These are phyloP conservation scores for Drosophila nr. perissopoda DNA, from an alignment of 2,888 invertebrate species.

Conservation along the genomic window DNA sequence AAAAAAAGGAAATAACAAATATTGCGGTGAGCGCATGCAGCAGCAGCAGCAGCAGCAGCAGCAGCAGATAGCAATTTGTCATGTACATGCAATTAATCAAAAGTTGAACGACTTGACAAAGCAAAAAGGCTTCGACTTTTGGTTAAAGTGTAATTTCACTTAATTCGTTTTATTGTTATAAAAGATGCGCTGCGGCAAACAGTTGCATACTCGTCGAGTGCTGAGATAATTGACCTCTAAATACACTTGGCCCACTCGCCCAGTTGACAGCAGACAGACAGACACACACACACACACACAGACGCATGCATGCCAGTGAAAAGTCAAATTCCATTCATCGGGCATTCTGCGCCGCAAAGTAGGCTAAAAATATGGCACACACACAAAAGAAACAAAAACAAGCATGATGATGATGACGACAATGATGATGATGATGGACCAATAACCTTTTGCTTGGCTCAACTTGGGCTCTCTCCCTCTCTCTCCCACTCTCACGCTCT, in stretches of 20 bases:
- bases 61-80: constrained; percentile 68
- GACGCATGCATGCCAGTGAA: constrained; percentile 23
- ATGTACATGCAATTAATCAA: constrained; percentile 74
- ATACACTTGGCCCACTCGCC: constrained; percentile 57
- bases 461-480: constrained; percentile 21
- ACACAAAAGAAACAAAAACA: constrained; percentile 29
- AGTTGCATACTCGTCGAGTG: constrained; percentile 62
- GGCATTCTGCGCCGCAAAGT: constrained; percentile 67
- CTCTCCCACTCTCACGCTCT: background rate
- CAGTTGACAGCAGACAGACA: constrained; percentile 4
- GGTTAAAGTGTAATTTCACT: constrained; percentile 29
- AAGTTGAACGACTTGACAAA: constrained; percentile 66
- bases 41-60: constrained; percentile 57
- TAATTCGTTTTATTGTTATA: constrained; percentile 45
- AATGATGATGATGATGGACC: constrained; percentile 58
- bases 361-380: constrained; percentile 76
- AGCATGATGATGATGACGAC: constrained; percentile 7
- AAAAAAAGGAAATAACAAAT: constrained; percentile 28
- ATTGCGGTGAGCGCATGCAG: constrained; percentile 44
- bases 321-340: constrained; percentile 43
- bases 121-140: constrained; percentile 29
- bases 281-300: constrained; percentile 1
- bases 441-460: constrained; percentile 65
- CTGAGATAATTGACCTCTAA: constrained; percentile 74
- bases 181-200: constrained; percentile 44